Evolutionary conservation across 2,797 vertebrate genomes (phyloP), one percentile per base, ranked within the genome.

Genomic region (Sebastes diaconus): DNA sequence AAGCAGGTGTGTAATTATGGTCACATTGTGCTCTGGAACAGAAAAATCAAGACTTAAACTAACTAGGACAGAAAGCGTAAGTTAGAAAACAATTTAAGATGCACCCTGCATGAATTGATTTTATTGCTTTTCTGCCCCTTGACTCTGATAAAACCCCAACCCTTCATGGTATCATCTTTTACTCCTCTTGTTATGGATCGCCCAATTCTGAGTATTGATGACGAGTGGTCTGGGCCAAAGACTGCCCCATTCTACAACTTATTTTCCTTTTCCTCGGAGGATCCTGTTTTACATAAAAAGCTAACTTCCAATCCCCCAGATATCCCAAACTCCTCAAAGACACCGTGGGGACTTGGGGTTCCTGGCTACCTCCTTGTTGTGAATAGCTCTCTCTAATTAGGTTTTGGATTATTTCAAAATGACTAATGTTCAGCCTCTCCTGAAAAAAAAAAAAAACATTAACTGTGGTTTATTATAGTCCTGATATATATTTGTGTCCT

Each of bases 221-320:
- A 46, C 3, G 6, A 42, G 16, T 4, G 16, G 18, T 24, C 32
- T 29, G 30, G 18, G 78, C 76, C 63, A 80, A 82, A 67, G 65
- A 77, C 66, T 67, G 50, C n/a, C 27, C 46, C 20, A 5, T 81
- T 70, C 52, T 66, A 6, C 39, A 20, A 20, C 34, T 18, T 65
- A 14, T 59, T 20, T 29, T 4, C 30, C 16, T 5, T 72, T 60
- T 67, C 61, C 57, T 16, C 9, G 14, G 20, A 86, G 74, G 72
- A 67, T 80, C n/a, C 29, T 71, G 57, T 84, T 84, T 72, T 60
- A 79, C 79, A 84, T 67, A 58, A 16, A 77, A 73, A 59, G 59
- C 71, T 58, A 14, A 63, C 22, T 74, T 77, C 34, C 27, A 83
- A n/a, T 70, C 64, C 73, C 34, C 29, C 24, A 68, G 77, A 64